Evolutionary conservation across 2,113 vertebrate species (phyloP), one percentile per base, ranked within the genome.

Genomic region (Geothlypis trichas): DNA sequence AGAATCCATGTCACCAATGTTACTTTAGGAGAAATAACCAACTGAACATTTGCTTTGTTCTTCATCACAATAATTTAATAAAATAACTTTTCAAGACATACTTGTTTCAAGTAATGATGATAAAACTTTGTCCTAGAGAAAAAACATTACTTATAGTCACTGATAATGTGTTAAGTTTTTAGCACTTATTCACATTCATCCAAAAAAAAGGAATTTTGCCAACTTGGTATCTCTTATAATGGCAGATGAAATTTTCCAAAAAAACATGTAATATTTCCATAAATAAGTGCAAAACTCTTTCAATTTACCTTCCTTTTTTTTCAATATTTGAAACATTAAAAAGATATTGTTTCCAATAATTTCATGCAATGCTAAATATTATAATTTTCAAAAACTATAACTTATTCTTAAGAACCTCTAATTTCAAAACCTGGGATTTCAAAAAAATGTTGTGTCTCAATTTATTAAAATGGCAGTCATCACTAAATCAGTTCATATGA

Each of bases 1-100:
- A 59, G 8, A 8, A 69, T 31, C 2, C 3, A 1, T 19, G 19
- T 41, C 39, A 49, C 13, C 10, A 30, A 2, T 14, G 6, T 5
- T 55, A 11, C 22, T 22, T 41, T n/a, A 22, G 12, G 74, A 41
- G 22, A 76, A 68, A 85, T 15, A 5, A 69, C 2, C 10, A 24
- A 37, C 14, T 26, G 5, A 84, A 49, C 2, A 46, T 54, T 90
- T 52, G 4, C 4, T 80, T 84, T 68, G 3, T 44, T 47, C 18
- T 61, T 73, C 30, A 41, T 6, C 9, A 51, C 13, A 75, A 5
- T 7, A 49, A 77, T 37, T 66, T 39, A 68, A 27, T 15, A 2
- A 66, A 87, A 58, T 27, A 67, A 0, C 5, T 62, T 17, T 41
- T 39, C n/a, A 69, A 81, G 13, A 23, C 2, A 3, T 9, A 30